Percentiles rank a stretch among this genome's conserved stretches.
Conservation (phyloP, 2,888 invertebrate species). For the Agrilus mali region DNA sequence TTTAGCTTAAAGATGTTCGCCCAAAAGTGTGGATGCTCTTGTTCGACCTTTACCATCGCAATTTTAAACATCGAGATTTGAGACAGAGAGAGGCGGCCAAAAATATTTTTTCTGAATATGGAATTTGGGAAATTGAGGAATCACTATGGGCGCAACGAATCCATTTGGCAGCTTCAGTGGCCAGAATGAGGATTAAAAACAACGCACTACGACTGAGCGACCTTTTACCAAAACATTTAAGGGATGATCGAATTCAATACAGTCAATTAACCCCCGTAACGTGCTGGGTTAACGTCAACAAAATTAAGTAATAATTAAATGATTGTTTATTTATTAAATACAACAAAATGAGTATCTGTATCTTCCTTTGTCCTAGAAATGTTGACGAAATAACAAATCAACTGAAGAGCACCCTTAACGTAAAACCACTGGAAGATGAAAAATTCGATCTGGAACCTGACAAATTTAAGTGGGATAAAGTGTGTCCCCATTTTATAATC, state of each 20-base stretch:
- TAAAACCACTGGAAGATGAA: constrained; percentile 18
- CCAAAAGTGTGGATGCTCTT: constrained; percentile 50
- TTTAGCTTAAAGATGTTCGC: constrained; percentile 19
- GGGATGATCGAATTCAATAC: constrained; percentile 53
- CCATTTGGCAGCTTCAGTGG: constrained; percentile 62
- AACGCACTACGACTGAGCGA: constrained; percentile 56
- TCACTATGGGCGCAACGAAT: constrained; percentile 52
- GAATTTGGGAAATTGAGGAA: constrained; percentile 42
- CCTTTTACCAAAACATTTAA: constrained; percentile 57
- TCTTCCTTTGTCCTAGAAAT: constrained; percentile 11
- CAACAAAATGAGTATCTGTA: background rate
- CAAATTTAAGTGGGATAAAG: constrained; percentile 29
- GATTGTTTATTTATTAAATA: background rate
- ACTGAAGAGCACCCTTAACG: constrained; percentile 20
- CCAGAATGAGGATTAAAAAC: constrained; percentile 61
- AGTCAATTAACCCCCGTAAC: constrained; percentile 43
- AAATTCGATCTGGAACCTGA: constrained; percentile 16
- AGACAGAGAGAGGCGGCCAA: constrained; percentile 17
- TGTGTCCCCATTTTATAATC: constrained; percentile 40
- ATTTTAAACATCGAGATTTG: constrained; percentile 35
- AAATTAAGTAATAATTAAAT: constrained; percentile 51
- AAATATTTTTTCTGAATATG: constrained; percentile 24
- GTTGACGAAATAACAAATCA: constrained; percentile 18
- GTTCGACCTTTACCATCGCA: constrained; percentile 55
- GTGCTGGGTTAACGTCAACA: constrained; percentile 71